phyloP scores from a whole-genome alignment of 2,113 vertebrate genomes.

The Larimichthys polyactis region DNA sequence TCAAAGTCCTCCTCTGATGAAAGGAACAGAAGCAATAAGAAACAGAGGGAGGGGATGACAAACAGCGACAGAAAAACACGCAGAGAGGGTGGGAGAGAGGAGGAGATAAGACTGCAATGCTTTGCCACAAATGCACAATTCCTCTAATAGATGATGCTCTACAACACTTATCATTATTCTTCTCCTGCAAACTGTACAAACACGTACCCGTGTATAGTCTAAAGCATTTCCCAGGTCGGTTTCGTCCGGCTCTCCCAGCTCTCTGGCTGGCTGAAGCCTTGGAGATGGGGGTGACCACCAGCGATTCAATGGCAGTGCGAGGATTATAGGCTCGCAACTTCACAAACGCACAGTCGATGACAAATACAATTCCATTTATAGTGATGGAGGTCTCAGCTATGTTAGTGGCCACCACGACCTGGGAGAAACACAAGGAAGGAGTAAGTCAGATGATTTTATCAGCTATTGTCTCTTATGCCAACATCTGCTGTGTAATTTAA shows the following conservation, averaged over 20 bases:
- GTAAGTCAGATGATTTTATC: neutral
- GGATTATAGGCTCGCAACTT: conserved; percentile 97
- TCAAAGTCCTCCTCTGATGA: conserved; percentile 96
- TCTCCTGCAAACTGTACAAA: neutral
- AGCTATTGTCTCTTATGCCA: neutral
- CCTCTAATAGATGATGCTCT: neutral
- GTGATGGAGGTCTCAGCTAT: conserved; percentile 98
- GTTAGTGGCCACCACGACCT: conserved; percentile 99
- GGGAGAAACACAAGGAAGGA: conserved; percentile 16
- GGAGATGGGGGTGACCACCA: conserved; percentile 95
- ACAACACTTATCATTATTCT: neutral
- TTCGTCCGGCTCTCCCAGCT: conserved; percentile 93
- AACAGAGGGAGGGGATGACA: neutral
- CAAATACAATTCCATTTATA: conserved; percentile 91
- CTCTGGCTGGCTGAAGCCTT: conserved; percentile 97
- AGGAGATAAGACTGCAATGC: neutral
- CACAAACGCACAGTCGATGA: conserved; percentile 97
- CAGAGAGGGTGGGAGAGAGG: neutral
- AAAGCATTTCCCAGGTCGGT: conserved; percentile 94
- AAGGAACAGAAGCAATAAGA: conserved; percentile 43
- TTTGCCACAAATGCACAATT: neutral
- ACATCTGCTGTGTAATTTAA: too few species aligned
- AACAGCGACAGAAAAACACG: neutral
- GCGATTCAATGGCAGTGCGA: conserved; percentile 92
- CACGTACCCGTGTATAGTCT: conserved; percentile 93